Conservation (phyloP, 2,888 invertebrate species). For the Nasonovia ribisnigri region DNA sequence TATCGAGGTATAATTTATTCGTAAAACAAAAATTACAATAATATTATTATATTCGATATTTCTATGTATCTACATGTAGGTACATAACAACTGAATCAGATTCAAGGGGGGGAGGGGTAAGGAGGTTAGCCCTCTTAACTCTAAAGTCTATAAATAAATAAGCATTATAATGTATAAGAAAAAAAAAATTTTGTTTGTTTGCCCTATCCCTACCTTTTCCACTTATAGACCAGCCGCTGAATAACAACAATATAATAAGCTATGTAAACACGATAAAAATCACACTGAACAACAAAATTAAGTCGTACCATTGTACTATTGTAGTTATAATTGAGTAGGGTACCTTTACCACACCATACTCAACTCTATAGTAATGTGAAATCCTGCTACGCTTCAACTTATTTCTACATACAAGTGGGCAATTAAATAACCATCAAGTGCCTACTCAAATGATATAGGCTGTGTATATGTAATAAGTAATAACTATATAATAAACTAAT, state of each 20-base stretch:
- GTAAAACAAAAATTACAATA: not conserved
- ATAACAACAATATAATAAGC: conserved; percentile 1
- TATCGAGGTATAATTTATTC: not conserved
- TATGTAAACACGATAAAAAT: not conserved
- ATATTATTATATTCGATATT: too few species aligned
- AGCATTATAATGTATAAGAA: not conserved
- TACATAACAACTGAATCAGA: not conserved
- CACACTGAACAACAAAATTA: not conserved
- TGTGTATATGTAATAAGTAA: not conserved
- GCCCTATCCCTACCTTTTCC: not conserved
- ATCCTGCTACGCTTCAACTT: not conserved
- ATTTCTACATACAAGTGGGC: not conserved
- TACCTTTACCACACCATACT: not conserved
- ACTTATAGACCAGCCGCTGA: not conserved
- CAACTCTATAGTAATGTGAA: not conserved
- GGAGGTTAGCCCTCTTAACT: not conserved
- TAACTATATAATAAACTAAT: not conserved
- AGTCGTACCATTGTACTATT: not conserved
- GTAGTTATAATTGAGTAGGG: not conserved
- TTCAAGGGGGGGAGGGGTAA: not conserved
- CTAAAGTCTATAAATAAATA: not conserved
- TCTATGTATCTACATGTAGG: not conserved
- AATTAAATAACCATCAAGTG: not conserved
- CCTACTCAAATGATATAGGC: not conserved
- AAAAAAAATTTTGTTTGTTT: not conserved